Conservation (phyloP, 2,888 invertebrate genomes). For the Linnaemya vulpina region DNA sequence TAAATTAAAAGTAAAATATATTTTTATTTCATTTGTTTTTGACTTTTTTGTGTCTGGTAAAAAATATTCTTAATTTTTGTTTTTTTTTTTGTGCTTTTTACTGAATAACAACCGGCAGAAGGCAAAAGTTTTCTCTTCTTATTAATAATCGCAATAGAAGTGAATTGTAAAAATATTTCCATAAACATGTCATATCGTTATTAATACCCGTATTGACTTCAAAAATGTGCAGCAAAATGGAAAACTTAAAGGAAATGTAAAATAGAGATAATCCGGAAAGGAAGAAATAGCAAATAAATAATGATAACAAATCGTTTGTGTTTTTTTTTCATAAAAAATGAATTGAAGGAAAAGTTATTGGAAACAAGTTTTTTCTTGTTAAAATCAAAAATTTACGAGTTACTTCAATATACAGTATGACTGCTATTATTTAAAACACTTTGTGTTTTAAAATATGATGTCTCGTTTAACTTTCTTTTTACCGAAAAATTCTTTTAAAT, state of each 20-base stretch:
- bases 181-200: conserved; percentile 47
- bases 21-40: conserved; percentile 6
- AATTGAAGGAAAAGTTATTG: neutral
- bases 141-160: conserved; percentile 25
- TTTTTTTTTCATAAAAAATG: neutral
- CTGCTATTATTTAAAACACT: too few relatives aligned
- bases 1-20: conserved; percentile 61
- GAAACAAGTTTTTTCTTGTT: neutral
- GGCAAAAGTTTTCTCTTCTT: conserved; percentile 7
- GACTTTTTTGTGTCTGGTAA: conserved; percentile 15
- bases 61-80: too few relatives aligned
- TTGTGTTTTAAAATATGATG: too few relatives aligned
- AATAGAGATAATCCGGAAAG: conserved; percentile 9
- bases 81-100: neutral
- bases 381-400: neutral
- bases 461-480: too few relatives aligned
- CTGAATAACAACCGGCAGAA: neutral
- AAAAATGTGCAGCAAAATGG: neutral
- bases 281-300: conserved; percentile 19
- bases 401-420: neutral
- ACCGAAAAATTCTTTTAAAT: too few relatives aligned
- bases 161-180: conserved; percentile 31
- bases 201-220: conserved; percentile 40
- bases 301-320: neutral
- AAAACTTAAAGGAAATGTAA: neutral